Evolutionary conservation across 2,888 invertebrate genomes (phyloP).

Genomic region (Dryococelus australis): DNA sequence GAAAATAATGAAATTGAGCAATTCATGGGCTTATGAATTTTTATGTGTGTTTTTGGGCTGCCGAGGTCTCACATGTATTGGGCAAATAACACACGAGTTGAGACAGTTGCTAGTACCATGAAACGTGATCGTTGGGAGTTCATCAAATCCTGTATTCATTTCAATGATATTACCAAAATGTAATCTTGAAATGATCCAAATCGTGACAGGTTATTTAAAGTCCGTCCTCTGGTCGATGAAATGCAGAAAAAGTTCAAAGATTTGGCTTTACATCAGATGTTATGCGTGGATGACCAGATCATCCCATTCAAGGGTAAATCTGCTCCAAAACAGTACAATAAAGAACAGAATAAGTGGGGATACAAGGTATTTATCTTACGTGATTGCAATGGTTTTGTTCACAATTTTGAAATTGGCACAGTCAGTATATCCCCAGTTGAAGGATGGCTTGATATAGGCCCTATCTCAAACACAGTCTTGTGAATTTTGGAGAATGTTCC

Average conservation of each 20-base stretch:
- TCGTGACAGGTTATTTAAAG: background rate
- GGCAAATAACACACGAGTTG: background rate
- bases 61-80: too few relatives aligned
- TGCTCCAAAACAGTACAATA: background rate
- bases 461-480: background rate
- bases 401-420: background rate
- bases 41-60: slow-evolving; percentile 2
- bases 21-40: background rate
- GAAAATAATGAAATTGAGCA: background rate
- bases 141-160: background rate
- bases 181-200: background rate
- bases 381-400: background rate
- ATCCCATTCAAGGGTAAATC: background rate
- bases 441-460: background rate
- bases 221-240: background rate
- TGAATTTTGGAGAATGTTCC: background rate
- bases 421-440: background rate
- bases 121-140: background rate
- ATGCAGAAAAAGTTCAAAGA: background rate
- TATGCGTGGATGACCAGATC: slow-evolving; percentile 19
- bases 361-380: background rate
- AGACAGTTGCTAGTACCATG: background rate
- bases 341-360: background rate
- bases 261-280: slow-evolving; percentile 5
- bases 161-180: background rate